Evolutionary conservation across 2,113 vertebrate species (phyloP).

Genomic region (Psephotus haematonotus): DNA sequence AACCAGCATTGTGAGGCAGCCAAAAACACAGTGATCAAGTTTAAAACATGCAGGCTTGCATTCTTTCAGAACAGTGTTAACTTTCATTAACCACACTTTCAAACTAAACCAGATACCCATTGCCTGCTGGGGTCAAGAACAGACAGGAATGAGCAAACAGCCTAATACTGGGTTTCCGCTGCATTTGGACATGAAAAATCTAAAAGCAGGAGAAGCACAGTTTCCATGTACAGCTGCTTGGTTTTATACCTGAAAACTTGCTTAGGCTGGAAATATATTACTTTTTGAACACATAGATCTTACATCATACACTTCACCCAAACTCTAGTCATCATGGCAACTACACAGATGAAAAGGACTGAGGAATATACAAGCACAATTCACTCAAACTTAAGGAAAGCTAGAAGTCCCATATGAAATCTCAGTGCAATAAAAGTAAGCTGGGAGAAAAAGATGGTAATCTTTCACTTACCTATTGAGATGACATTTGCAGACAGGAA

Average conservation of each 20-base stretch:
- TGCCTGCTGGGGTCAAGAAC: background rate
- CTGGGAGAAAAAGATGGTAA: background rate
- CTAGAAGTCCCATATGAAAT: background rate
- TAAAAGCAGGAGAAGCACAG: background rate
- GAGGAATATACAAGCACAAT: background rate
- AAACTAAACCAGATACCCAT: background rate
- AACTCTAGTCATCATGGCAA: background rate
- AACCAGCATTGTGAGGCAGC: background rate
- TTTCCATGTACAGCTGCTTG: background rate
- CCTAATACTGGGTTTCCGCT: background rate
- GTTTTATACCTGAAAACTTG: background rate
- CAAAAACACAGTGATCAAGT: background rate
- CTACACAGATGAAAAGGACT: background rate
- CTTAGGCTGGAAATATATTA: background rate
- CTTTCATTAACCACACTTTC: background rate
- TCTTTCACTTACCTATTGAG: conserved; percentile 42
- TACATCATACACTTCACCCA: background rate
- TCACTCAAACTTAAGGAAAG: background rate
- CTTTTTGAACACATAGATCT: background rate
- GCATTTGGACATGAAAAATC: background rate
- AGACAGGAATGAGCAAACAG: background rate
- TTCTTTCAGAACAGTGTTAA: background rate
- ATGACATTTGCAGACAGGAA: conserved; percentile 60
- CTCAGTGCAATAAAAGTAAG: background rate
- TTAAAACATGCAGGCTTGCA: background rate